phyloP scores from a whole-genome alignment of 2,113 vertebrate genomes.

The Leptodactylus fuscus region DNA sequence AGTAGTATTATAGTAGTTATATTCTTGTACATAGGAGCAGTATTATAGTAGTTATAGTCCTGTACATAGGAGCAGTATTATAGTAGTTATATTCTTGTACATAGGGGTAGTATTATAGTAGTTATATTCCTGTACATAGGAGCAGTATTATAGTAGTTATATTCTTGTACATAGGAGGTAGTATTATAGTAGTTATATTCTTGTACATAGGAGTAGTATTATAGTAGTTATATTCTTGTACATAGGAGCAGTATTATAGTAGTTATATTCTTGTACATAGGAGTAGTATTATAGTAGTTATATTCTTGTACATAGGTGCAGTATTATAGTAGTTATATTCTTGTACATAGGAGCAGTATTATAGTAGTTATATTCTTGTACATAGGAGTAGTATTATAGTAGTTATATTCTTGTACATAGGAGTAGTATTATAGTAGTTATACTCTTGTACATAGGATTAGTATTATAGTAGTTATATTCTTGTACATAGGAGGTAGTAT shows the following conservation, averaged over 20 bases:
- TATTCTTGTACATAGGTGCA: too few relatives aligned
- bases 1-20: neutral
- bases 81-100: slow-evolving; percentile 1
- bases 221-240: too few relatives aligned
- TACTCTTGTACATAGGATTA: neutral
- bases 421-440: neutral
- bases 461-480: slow-evolving; percentile 13
- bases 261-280: slow-evolving; percentile 3
- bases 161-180: neutral
- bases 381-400: neutral
- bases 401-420: neutral
- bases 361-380: neutral
- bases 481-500: neutral
- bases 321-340: too few relatives aligned
- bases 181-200: too few relatives aligned
- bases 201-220: neutral
- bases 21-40: neutral
- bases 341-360: too few relatives aligned
- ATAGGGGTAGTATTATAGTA: neutral
- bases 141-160: neutral
- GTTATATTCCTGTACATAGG: slow-evolving; percentile 4
- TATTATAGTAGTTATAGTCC: neutral
- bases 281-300: too few relatives aligned
- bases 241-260: neutral
- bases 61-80: neutral